Percentiles rank a stretch among this genome's conserved stretches.
Conservation (phyloP, 2,888 invertebrate species). For the Rotaria magnacalcarata region DNA sequence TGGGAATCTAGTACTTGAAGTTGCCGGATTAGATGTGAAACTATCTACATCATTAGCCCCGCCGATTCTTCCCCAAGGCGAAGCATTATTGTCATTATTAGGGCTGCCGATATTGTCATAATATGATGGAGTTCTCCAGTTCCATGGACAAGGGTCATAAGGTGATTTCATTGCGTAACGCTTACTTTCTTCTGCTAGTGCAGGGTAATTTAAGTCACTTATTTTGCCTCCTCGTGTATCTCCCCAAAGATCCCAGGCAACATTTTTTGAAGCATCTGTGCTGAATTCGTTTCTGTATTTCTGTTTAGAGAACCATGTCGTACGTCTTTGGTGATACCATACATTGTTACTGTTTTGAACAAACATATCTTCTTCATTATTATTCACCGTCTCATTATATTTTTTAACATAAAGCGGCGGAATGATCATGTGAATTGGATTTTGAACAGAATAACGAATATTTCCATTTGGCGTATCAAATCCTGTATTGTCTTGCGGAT, state of each 20-base stretch:
- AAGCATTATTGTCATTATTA: neutral
- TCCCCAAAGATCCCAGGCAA: constrained; percentile 2
- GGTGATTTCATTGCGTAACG: neutral
- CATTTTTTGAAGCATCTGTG: neutral
- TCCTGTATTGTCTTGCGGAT: constrained; percentile 8
- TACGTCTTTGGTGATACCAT: neutral
- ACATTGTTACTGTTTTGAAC: neutral
- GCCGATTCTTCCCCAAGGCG: neutral
- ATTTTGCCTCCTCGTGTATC: neutral
- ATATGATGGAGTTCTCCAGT: constrained; percentile 1
- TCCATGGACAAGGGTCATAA: neutral
- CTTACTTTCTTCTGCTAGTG: neutral
- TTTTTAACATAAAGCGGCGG: constrained; percentile 14
- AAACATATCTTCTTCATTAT: neutral
- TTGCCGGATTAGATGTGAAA: neutral
- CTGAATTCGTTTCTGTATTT: neutral
- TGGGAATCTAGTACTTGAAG: neutral
- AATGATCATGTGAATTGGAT: constrained; percentile 8
- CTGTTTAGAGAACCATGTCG: constrained; percentile 2
- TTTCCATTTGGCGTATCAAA: constrained; percentile 1
- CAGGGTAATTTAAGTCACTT: neutral
- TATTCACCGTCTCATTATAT: neutral
- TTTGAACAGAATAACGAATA: constrained; percentile 14
- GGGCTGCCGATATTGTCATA: constrained; percentile 7
- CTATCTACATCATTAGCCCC: neutral